Conservation (phyloP, 2,113 vertebrate species). For the Microcebus ravelobensis region DNA sequence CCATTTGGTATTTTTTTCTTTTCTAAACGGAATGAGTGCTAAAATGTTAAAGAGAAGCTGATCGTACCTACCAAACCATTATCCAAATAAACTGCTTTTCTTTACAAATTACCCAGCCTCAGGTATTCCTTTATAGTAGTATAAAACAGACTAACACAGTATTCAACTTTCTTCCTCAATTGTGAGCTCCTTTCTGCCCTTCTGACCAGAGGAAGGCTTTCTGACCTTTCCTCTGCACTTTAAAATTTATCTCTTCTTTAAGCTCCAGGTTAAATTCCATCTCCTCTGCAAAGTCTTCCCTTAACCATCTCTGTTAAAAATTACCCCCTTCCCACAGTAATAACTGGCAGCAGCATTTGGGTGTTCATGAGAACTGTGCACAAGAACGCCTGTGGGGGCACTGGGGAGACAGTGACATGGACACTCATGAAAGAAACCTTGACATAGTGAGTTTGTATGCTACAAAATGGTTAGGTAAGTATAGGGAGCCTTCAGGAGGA, state of each 20-base stretch:
- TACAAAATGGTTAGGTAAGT: not conserved
- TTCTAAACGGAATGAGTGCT: not conserved
- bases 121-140: too few species aligned
- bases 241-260: not conserved
- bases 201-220: not conserved
- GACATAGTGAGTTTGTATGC: not conserved
- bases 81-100: too few species aligned
- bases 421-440: not conserved
- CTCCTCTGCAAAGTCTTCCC: not conserved
- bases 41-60: not conserved
- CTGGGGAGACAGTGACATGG: not conserved
- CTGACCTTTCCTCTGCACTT: not conserved
- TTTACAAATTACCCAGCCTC: too few species aligned
- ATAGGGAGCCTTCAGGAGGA: not conserved
- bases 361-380: not conserved
- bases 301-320: not conserved
- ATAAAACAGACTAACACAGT: too few species aligned
- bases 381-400: fast-evolving
- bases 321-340: not conserved
- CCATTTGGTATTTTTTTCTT: not conserved
- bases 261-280: constrained; percentile 9
- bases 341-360: not conserved
- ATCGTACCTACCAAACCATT: not conserved
- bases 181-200: not conserved
- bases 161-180: not conserved